Conservation (phyloP, 2,888 invertebrate genomes). For the Caenorhabditis sinica region DNA sequence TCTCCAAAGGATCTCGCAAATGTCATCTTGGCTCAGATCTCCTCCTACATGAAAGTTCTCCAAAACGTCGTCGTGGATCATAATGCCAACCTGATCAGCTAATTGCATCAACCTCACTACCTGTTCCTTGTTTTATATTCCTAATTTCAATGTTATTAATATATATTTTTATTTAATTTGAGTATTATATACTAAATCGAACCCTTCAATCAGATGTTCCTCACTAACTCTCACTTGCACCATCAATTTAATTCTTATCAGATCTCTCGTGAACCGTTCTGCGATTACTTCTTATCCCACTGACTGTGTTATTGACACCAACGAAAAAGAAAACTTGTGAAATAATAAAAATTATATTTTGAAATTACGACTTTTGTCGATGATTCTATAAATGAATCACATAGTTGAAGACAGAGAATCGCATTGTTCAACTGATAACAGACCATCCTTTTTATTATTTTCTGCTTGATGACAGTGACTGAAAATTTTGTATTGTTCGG, state of each 20-base stretch:
- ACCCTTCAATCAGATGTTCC: too few relatives aligned
- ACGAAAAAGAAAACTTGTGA: slow-evolving; percentile 10
- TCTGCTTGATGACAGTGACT: neutral
- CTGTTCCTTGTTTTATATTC: neutral
- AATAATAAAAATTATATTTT: slow-evolving; percentile 1
- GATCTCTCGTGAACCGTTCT: slow-evolving; percentile 1
- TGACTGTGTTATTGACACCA: slow-evolving; percentile 5
- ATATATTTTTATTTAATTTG: neutral
- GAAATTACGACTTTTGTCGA: neutral
- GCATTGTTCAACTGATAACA: slow-evolving; percentile 36
- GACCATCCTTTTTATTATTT: slow-evolving; percentile 20
- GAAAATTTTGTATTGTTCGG: neutral
- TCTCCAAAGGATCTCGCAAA: neutral
- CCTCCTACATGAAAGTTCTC: neutral
- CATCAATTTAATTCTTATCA: neutral
- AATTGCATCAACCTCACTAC: neutral
- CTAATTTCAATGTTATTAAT: slow-evolving; percentile 29
- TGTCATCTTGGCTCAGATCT: neutral
- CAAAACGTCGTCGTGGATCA: too few relatives aligned
- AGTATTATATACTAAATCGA: too few relatives aligned
- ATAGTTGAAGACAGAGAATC: slow-evolving; percentile 26
- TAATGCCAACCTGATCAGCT: too few relatives aligned
- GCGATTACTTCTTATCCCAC: neutral
- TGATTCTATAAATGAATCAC: slow-evolving; percentile 35
- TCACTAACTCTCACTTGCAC: neutral